Evolutionary conservation across 2,113 vertebrate species (phyloP).

Genomic region (Rhinichthys klamathensis): DNA sequence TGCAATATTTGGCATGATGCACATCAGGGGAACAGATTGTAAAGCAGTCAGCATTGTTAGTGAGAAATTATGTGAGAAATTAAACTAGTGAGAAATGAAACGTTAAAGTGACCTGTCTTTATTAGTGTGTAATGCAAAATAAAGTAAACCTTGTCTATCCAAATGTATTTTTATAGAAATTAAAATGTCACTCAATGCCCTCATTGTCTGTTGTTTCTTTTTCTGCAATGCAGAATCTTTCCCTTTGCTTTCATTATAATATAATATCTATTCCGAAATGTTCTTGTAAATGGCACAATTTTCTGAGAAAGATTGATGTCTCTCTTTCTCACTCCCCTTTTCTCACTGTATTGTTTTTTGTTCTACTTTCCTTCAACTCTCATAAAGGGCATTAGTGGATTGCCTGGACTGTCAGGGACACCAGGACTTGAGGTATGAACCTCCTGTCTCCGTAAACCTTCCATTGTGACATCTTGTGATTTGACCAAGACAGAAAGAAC

Average conservation of each 20-base stretch:
- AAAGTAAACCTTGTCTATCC: too few relatives aligned
- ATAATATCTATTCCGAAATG: background rate
- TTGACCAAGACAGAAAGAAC: background rate
- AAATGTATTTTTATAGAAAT: too few relatives aligned
- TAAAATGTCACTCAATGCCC: background rate
- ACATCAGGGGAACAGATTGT: background rate
- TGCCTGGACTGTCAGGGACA: conserved; percentile 80
- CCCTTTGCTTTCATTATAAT: too few relatives aligned
- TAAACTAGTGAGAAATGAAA: too few relatives aligned
- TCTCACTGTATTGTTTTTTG: background rate
- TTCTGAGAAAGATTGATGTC: background rate
- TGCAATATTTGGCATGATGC: background rate
- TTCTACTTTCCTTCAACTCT: conserved; percentile 53
- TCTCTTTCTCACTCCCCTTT: background rate
- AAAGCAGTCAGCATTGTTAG: too few relatives aligned
- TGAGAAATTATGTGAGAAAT: too few relatives aligned
- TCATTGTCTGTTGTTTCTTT: background rate
- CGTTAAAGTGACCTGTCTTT: too few relatives aligned
- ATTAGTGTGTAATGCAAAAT: too few relatives aligned
- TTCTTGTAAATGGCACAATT: background rate
- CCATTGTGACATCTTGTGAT: background rate
- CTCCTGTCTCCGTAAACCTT: background rate
- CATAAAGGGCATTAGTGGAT: conserved; percentile 81
- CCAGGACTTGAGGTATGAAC: conserved; percentile 82
- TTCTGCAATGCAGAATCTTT: background rate